Conservation (phyloP, 2,113 vertebrate genomes). For the Siniperca chuatsi region DNA sequence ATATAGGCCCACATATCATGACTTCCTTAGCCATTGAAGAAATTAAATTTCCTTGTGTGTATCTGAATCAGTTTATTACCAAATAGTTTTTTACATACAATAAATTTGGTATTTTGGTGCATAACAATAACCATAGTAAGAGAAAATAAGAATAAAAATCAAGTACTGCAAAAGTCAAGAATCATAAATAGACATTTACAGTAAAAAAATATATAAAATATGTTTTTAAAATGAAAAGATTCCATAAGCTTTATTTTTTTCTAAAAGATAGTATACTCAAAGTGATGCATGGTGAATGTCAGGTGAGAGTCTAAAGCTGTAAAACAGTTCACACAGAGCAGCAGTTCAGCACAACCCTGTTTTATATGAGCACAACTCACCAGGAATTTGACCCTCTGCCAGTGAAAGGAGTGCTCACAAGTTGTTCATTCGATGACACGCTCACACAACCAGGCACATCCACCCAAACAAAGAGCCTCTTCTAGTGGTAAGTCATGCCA, state of each 20-base stretch:
- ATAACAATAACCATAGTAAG: neutral
- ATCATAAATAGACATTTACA: neutral
- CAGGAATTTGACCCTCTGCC: neutral
- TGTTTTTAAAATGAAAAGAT: neutral
- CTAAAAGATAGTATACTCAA: neutral
- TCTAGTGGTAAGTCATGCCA: neutral
- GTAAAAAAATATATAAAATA: neutral
- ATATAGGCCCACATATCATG: neutral
- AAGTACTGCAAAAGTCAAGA: neutral
- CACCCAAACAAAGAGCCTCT: neutral
- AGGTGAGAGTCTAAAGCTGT: neutral
- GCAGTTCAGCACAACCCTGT: neutral
- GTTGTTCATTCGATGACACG: neutral
- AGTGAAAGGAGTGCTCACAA: neutral
- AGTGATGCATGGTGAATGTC: neutral
- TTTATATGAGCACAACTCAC: too few relatives aligned
- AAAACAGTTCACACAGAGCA: constrained; percentile 9
- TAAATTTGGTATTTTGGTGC: neutral
- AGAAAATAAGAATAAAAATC: too few relatives aligned
- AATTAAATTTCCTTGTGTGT: neutral
- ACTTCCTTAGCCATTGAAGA: neutral
- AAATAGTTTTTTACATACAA: neutral
- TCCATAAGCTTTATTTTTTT: neutral
- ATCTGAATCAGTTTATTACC: neutral
- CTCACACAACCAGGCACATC: neutral